Conservation (phyloP, 2,797 vertebrate species). For the Cossypha polioptera region DNA sequence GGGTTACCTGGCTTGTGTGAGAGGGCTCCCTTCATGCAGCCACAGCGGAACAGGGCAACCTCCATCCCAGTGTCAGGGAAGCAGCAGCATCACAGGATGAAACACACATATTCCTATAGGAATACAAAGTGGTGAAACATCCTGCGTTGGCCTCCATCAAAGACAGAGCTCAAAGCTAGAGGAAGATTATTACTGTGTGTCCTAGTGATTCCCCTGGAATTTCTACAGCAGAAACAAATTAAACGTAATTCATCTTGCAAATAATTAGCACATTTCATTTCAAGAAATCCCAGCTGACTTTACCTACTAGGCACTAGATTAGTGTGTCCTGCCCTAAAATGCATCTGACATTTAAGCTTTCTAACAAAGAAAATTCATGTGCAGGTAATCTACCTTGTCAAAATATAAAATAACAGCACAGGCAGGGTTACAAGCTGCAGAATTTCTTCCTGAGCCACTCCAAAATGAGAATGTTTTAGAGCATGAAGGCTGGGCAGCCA, state of each 20-base stretch:
- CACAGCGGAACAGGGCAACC: neutral
- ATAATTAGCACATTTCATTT: conserved; percentile 61
- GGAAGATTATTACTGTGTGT: conserved; percentile 3
- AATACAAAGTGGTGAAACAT: neutral
- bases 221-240: conserved; percentile 49
- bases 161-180: neutral
- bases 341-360: conserved; percentile 5
- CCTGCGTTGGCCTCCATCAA: neutral
- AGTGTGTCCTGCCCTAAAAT: conserved; percentile 4
- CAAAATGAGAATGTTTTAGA: neutral
- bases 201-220: conserved; percentile 34
- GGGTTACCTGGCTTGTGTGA: neutral
- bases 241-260: neutral
- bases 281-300: conserved; percentile 48
- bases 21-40: neutral
- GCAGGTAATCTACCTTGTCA: neutral
- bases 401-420: neutral
- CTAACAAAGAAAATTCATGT: conserved; percentile 31
- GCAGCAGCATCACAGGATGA: neutral
- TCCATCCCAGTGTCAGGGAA: neutral
- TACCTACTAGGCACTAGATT: conserved; percentile 31
- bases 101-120: neutral
- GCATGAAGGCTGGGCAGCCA: neutral
- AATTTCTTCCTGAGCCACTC: neutral
- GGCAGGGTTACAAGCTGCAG: neutral